Evolutionary conservation across 2,888 invertebrate genomes (phyloP), one percentile per base, ranked within the genome.

Genomic region (Metacarcinus magister): DNA sequence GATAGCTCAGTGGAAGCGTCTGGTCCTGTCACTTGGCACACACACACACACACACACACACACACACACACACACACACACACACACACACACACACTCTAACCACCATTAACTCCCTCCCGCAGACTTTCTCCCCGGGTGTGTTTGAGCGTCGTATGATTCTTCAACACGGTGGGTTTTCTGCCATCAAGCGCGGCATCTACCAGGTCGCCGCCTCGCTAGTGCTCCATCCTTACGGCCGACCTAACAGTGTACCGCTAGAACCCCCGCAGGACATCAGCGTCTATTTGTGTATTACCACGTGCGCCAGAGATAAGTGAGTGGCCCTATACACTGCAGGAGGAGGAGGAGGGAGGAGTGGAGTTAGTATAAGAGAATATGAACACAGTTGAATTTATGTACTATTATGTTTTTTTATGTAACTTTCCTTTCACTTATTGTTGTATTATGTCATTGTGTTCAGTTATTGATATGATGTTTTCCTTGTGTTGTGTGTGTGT

Each of bases 131-230:
- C 94, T 92, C 95, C 32, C 96, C 96, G 28, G 96, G 96, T 7
- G 93, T 95, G 89, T 96, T 96, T 87, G 95, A 96, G 94, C 94
- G 96, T 1, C 94, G 96, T 19, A 96, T 96, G 94, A 90, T 96
- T 13, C 87, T 96, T 46, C 95, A 96, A 28, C 91, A 95, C 48
- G 96, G 96, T 28, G 96, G 96, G 44, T 96, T 96, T 60, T 94
- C 96, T 13, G 96, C 96, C 75, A 94, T 95, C 44, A 94, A 94
- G 89, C 60, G 89, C n/a, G 96, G 96, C 32, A 92, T 96, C n/a
- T 96, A 96, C 94, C 96, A 96, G 90, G 96, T 96, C 39, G 54
- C 96, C 13, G 96, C 96, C 32, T 96, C 96, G 10, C 94, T 96
- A 16, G 94, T 96, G 43, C 91, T 96, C 13, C 94, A 94, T 28